These are phyloP conservation scores for Agrochola lychnidis DNA, from an alignment of 2,888 invertebrate genomes.

Conservation along the genomic window DNA sequence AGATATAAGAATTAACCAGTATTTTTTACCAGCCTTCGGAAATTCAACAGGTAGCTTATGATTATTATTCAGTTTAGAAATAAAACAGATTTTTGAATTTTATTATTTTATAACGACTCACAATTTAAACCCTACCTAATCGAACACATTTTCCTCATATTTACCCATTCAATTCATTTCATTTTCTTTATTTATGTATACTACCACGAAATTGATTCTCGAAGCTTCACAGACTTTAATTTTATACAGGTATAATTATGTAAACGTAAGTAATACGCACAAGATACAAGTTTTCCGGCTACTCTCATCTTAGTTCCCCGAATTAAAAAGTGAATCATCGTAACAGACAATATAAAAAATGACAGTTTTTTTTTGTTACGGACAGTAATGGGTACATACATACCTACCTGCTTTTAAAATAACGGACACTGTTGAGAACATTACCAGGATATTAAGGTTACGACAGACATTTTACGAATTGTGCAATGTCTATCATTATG, in stretches of 20 bases:
- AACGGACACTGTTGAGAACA: conserved; percentile 44
- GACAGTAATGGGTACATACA: conserved; percentile 9
- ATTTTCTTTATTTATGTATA: not conserved
- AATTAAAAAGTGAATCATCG: conserved; percentile 50
- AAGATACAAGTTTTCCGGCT: conserved; percentile 36
- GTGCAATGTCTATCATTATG: conserved; percentile 47
- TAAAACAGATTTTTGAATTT: conserved; percentile 9
- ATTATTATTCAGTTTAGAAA: conserved; percentile 1
- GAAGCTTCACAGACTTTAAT: conserved; percentile 8
- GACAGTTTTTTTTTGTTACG: conserved; percentile 1
- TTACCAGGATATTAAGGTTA: conserved; percentile 45
- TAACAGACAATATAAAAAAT: conserved; percentile 32
- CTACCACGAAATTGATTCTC: not conserved
- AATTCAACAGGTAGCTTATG: conserved; percentile 53
- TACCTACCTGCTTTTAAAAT: conserved; percentile 32
- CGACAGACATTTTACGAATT: conserved; percentile 41
- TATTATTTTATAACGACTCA: not conserved
- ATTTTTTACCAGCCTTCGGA: conserved; percentile 38
- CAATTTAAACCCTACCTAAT: not conserved
- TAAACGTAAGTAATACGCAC: not conserved
- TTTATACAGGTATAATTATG: not conserved
- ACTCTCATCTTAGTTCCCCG: conserved; percentile 38
- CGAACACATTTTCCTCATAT: conserved; percentile 31
- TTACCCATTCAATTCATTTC: not conserved
- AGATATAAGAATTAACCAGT: conserved; percentile 34